Evolutionary conservation across 2,797 vertebrate genomes (phyloP).

Genomic region (Microctenopoma lineatum): DNA sequence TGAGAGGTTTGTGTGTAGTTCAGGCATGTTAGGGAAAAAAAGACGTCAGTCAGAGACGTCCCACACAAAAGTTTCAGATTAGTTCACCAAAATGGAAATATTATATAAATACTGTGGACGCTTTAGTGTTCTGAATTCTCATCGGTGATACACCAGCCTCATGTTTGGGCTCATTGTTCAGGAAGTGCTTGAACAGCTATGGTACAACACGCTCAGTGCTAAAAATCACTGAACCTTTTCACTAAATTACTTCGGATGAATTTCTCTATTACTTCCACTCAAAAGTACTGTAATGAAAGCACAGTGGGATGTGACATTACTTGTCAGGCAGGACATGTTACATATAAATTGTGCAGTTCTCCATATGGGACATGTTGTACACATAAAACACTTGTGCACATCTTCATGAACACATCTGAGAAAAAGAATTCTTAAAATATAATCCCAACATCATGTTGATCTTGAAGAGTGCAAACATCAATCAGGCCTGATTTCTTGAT

Average conservation of each 20-base stretch:
- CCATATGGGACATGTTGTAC: not conserved
- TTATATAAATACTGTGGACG: not conserved
- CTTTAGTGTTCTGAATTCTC: not conserved
- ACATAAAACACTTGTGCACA: not conserved
- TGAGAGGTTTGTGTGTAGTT: not conserved
- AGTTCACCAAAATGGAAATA: not conserved
- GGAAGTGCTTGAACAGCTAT: not conserved
- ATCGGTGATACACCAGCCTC: not conserved
- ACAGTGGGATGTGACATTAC: constrained; percentile 15
- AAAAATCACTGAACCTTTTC: not conserved
- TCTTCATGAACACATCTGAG: not conserved
- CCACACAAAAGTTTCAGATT: not conserved
- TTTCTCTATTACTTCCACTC: not conserved
- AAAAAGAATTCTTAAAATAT: constrained; percentile 10
- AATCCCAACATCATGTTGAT: not conserved
- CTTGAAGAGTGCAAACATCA: not conserved
- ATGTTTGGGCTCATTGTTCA: not conserved
- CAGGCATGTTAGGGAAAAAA: not conserved
- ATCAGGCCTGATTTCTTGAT: not conserved
- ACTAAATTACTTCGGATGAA: not conserved
- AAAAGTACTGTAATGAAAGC: not conserved
- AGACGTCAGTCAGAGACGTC: not conserved
- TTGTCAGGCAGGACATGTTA: not conserved
- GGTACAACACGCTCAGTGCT: not conserved
- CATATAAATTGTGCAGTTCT: constrained; percentile 21